Conservation (phyloP, 2,888 invertebrate species). For the Scelioninae gen. 2 region DNA sequence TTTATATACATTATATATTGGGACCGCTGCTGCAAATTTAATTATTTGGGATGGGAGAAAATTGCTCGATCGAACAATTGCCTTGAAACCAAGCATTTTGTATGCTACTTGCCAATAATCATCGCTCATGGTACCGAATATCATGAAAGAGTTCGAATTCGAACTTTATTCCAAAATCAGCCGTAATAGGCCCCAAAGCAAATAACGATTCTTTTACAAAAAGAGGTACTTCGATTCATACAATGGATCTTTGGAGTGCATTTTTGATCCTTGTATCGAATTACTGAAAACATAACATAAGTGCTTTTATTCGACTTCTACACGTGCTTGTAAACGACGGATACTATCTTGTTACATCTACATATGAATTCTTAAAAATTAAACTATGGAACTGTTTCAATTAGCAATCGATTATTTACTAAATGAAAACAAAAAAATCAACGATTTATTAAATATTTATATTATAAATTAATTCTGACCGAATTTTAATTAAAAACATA, state of each 20-base stretch:
- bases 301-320: conserved; percentile 66
- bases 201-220: too few relatives aligned
- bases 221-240: background rate
- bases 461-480: background rate
- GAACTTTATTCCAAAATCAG: too few relatives aligned
- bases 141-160: background rate
- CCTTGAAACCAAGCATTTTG: too few relatives aligned
- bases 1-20: too few relatives aligned
- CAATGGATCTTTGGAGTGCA: background rate
- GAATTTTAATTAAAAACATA: background rate
- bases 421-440: background rate
- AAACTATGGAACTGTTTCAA: conserved; percentile 60
- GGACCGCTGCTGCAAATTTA: conserved; percentile 34
- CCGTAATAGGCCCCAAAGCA: too few relatives aligned
- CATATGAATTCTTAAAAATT: conserved; percentile 46
- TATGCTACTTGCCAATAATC: too few relatives aligned
- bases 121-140: too few relatives aligned
- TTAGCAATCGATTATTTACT: background rate
- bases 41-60: conserved; percentile 30
- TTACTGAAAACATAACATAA: conserved; percentile 11
- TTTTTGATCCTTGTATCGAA: background rate
- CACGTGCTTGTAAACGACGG: conserved; percentile 73
- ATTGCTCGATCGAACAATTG: too few relatives aligned
- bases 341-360: conserved; percentile 66
- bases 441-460: background rate